Evolutionary conservation across 92 coral and sea anemone species (phyloP).

Genomic region (Paramuricea clavata): DNA sequence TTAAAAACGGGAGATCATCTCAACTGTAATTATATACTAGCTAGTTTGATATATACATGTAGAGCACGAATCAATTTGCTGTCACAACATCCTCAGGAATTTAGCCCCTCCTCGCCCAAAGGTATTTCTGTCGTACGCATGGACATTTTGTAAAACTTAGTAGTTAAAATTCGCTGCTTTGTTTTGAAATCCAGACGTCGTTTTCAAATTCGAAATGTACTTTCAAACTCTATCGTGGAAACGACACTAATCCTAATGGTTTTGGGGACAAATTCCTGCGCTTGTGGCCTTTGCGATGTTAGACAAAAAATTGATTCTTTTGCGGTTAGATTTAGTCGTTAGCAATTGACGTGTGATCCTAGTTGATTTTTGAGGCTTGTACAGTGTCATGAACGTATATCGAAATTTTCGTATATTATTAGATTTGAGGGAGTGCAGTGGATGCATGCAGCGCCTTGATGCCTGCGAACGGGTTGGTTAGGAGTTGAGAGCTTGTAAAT

Average conservation of each 20-base stretch:
- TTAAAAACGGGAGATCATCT: neutral
- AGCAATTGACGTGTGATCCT: neutral
- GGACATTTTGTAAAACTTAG: neutral
- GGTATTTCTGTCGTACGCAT: neutral
- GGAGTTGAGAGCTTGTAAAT: neutral
- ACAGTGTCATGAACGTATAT: slow-evolving; percentile 8
- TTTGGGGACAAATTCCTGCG: neutral
- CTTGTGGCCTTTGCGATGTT: neutral
- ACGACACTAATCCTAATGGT: too few species aligned
- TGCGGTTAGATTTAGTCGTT: slow-evolving; percentile 10
- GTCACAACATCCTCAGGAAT: slow-evolving; percentile 53
- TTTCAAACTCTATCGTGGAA: too few species aligned
- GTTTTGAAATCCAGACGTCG: neutral
- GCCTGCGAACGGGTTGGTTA: neutral
- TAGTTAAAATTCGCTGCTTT: too few species aligned
- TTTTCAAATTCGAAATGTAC: neutral
- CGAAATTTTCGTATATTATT: slow-evolving; percentile 4
- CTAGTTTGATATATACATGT: slow-evolving; percentile 16
- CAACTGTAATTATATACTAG: neutral
- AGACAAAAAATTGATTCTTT: neutral
- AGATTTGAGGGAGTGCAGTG: neutral
- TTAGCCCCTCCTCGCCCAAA: neutral
- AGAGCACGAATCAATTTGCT: slow-evolving; percentile 33
- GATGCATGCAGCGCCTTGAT: too few species aligned
- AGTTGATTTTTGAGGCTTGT: slow-evolving; percentile 5